Evolutionary conservation across 2,113 vertebrate species (phyloP).

Genomic region (Paratilapia polleni): DNA sequence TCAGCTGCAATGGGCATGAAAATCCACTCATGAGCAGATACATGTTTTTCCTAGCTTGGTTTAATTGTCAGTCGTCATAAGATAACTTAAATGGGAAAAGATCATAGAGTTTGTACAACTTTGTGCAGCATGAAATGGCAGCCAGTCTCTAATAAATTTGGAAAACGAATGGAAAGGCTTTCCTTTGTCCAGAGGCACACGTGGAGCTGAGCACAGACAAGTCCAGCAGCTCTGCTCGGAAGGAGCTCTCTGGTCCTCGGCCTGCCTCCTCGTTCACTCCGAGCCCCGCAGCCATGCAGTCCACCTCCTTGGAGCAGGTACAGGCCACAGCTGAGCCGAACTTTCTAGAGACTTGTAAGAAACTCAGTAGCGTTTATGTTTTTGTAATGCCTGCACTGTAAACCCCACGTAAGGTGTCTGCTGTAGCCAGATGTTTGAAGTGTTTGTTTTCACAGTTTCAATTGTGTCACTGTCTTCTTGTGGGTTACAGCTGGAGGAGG

Average conservation of each 20-base stretch:
- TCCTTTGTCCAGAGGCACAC: conserved; percentile 84
- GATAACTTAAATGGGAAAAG: neutral
- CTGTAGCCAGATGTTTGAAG: neutral
- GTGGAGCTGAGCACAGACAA: conserved; percentile 87
- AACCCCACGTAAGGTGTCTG: neutral
- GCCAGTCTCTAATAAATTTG: neutral
- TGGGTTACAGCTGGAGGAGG: conserved; percentile 81
- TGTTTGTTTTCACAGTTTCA: neutral
- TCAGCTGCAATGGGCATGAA: too few relatives aligned
- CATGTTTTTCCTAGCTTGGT: too few relatives aligned
- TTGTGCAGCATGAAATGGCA: neutral
- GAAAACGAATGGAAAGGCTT: neutral
- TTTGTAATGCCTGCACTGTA: neutral
- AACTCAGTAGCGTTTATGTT: neutral
- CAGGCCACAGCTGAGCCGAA: neutral
- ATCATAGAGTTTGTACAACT: neutral
- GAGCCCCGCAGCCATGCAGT: conserved; percentile 73
- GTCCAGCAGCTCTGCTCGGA: conserved; percentile 78
- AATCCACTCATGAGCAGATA: too few relatives aligned
- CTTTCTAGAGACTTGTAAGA: neutral
- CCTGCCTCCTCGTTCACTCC: conserved; percentile 69
- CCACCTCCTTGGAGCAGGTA: conserved; percentile 89
- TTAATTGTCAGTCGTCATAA: neutral
- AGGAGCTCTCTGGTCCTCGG: conserved; percentile 70
- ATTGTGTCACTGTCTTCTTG: neutral